Conservation (phyloP, 2,113 vertebrate genomes). For the Helogale parvula region DNA sequence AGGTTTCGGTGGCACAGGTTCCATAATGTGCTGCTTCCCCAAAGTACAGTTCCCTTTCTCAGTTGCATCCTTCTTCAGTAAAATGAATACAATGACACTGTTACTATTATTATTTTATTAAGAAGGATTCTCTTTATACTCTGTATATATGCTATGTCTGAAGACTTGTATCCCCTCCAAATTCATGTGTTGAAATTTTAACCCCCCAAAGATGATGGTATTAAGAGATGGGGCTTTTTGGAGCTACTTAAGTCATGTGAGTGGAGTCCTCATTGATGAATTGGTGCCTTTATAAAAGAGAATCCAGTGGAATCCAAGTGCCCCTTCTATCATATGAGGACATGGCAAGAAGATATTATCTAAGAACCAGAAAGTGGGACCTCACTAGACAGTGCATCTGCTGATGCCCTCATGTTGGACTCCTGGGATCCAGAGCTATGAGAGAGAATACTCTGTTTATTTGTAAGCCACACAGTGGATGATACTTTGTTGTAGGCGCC, state of each 20-base stretch:
- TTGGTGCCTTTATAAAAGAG: neutral
- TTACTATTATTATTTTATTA: neutral
- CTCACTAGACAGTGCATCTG: neutral
- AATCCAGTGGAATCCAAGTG: neutral
- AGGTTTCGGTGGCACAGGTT: neutral
- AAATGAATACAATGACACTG: neutral
- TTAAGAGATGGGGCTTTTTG: neutral
- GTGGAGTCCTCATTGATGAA: neutral
- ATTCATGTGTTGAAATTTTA: neutral
- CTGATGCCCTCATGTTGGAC: neutral
- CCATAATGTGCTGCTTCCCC: neutral
- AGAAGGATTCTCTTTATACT: neutral
- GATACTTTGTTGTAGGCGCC: neutral
- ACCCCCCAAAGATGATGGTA: neutral
- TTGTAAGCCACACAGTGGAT: neutral
- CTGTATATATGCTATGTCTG: neutral
- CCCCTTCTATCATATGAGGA: neutral
- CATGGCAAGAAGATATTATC: neutral
- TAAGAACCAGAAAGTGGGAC: neutral
- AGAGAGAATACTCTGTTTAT: neutral
- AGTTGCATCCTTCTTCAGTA: neutral
- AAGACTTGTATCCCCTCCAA: neutral
- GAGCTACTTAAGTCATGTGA: neutral
- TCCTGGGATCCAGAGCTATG: neutral
- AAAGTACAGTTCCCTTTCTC: neutral